These are phyloP conservation scores for Drosophila saltans DNA, from an alignment of 1,140 invertebrate species.

Conservation along the genomic window DNA sequence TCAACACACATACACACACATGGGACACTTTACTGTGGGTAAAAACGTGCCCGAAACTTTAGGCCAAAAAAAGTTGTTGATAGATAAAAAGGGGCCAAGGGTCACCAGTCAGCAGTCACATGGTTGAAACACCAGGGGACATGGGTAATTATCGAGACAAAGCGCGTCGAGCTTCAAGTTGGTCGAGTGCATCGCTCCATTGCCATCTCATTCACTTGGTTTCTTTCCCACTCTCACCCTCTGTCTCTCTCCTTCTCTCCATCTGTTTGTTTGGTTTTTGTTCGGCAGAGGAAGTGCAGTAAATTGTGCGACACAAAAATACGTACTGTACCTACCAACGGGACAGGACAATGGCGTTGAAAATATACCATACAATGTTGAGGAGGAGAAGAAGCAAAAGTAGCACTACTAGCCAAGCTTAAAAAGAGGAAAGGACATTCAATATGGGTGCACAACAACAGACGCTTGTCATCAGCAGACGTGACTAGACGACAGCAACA, in stretches of 20 bases:
- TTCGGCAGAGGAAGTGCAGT: slow-evolving; percentile 54
- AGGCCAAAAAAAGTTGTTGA: slow-evolving; percentile 43
- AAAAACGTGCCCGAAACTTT: slow-evolving; percentile 42
- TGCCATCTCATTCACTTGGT: neutral
- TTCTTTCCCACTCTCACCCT: neutral
- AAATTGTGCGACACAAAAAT: slow-evolving; percentile 64
- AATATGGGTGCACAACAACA: slow-evolving; percentile 52
- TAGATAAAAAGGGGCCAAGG: slow-evolving; percentile 44
- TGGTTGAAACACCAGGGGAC: slow-evolving; percentile 42
- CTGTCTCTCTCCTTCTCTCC: neutral
- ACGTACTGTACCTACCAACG: slow-evolving; percentile 37
- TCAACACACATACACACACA: neutral
- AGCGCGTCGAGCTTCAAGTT: slow-evolving; percentile 45
- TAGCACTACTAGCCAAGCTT: slow-evolving; percentile 2
- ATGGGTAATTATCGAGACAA: slow-evolving; percentile 65
- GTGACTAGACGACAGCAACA: slow-evolving; percentile 53
- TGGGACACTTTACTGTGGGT: neutral
- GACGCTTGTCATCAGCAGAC: slow-evolving; percentile 60
- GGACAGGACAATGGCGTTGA: slow-evolving; percentile 56
- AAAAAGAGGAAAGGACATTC: slow-evolving; percentile 40
- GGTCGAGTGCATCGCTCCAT: slow-evolving; percentile 29
- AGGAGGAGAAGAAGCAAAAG: slow-evolving; percentile 1
- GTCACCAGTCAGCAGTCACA: slow-evolving; percentile 35
- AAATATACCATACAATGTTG: slow-evolving; percentile 49
- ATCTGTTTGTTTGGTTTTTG: slow-evolving; percentile 20